Evolutionary conservation across 2,797 vertebrate genomes (phyloP).

Genomic region (Psittacula derbiana): DNA sequence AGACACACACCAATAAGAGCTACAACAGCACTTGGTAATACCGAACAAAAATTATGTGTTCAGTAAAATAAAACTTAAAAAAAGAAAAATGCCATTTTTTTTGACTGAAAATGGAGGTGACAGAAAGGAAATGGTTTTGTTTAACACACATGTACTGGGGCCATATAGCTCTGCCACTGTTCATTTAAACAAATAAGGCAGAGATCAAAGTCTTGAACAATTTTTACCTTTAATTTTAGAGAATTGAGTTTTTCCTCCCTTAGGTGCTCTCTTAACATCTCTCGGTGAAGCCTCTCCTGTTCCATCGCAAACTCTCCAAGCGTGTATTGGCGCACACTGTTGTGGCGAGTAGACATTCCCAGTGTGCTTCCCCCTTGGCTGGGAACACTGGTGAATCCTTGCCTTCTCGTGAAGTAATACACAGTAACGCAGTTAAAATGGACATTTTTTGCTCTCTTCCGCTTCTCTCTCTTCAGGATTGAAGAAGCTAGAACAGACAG

Average conservation of each 20-base stretch:
- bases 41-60: not conserved
- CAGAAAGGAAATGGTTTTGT: not conserved
- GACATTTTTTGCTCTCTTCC: conserved; percentile 92
- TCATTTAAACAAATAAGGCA: not conserved
- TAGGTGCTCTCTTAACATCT: conserved; percentile 95
- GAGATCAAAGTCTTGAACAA: not conserved
- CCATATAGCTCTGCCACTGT: not conserved
- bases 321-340: conserved; percentile 91
- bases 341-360: conserved; percentile 97
- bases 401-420: conserved; percentile 95
- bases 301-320: conserved; percentile 96
- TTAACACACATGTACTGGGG: not conserved
- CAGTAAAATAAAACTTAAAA: not conserved
- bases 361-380: conserved; percentile 97
- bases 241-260: conserved; percentile 97
- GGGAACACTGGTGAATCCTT: conserved; percentile 98
- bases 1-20: not conserved
- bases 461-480: conserved; percentile 95
- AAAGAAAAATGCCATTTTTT: not conserved
- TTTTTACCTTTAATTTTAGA: conserved; percentile 90
- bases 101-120: not conserved
- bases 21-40: not conserved
- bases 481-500: conserved; percentile 85
- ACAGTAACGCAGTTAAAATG: conserved; percentile 98
- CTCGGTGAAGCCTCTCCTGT: conserved; percentile 92